These are phyloP conservation scores for Adelognathus sp. DNA, from an alignment of 2,888 invertebrate species.

Conservation along the genomic window DNA sequence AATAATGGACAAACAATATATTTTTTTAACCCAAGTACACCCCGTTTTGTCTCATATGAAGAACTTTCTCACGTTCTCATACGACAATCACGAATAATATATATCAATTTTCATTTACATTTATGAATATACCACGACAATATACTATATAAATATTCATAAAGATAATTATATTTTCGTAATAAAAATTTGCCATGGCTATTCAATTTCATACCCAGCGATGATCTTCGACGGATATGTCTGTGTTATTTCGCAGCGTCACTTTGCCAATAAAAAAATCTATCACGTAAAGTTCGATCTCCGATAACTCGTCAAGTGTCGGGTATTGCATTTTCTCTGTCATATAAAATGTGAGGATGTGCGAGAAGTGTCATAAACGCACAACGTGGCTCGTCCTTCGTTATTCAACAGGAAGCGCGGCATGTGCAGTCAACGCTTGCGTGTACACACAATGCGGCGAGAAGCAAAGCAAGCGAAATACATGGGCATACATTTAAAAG, in stretches of 20 bases:
- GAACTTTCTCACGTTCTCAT: no score
- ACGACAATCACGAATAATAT: no score
- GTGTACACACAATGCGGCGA: not conserved
- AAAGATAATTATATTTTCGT: no score
- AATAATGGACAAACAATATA: no score
- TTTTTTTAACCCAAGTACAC: no score
- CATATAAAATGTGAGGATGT: not conserved
- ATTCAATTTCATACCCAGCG: no score
- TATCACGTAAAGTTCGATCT: constrained; percentile 6
- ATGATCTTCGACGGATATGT: no score
- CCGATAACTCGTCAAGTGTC: not conserved
- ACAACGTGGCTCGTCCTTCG: not conserved
- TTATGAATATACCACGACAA: no score
- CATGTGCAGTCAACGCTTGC: not conserved
- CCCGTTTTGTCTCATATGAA: no score
- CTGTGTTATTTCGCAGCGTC: constrained; percentile 6
- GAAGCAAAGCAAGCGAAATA: not conserved
- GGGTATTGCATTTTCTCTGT: not conserved
- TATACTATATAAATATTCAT: no score
- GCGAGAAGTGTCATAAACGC: not conserved
- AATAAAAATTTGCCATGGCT: no score
- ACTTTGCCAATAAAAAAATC: constrained; percentile 13
- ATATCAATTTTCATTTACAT: no score
- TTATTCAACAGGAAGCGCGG: constrained; percentile 36
- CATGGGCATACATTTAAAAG: constrained; percentile 28